Percentiles rank a stretch among this genome's conserved stretches.
These are phyloP conservation scores for Cromileptes altivelis DNA, from an alignment of 2,113 vertebrate genomes.

Conservation along the genomic window DNA sequence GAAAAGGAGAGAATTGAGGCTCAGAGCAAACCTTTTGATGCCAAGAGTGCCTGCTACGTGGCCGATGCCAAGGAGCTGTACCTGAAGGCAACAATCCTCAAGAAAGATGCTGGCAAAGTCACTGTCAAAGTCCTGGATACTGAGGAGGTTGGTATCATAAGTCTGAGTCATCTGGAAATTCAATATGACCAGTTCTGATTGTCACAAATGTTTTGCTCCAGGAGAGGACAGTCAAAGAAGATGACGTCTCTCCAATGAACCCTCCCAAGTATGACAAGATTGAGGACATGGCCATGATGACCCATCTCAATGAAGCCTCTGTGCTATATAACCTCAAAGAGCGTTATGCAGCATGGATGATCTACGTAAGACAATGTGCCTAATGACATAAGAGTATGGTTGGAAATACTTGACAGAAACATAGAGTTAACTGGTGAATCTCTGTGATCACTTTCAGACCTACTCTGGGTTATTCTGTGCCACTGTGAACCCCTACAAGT, in stretches of 20 bases:
- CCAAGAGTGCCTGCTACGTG: slow-evolving; percentile 72
- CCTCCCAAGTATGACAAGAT: slow-evolving; percentile 85
- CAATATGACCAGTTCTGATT: slow-evolving; percentile 21
- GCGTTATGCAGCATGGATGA: no score
- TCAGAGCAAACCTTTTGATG: slow-evolving; percentile 74
- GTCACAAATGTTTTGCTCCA: slow-evolving; percentile 26
- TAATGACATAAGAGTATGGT: no score
- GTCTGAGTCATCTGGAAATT: not conserved
- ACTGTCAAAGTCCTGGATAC: slow-evolving; percentile 60
- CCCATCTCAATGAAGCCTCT: no score
- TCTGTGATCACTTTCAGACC: no score
- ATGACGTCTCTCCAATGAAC: slow-evolving; percentile 74
- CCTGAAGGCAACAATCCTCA: slow-evolving; percentile 64
- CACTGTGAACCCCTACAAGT: no score
- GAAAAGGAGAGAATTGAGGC: slow-evolving; percentile 78
- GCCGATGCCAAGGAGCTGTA: slow-evolving; percentile 65
- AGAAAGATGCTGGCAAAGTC: slow-evolving; percentile 71
- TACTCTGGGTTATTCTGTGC: no score
- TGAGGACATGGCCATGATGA: slow-evolving; percentile 60
- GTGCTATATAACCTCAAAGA: no score
- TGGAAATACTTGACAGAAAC: no score
- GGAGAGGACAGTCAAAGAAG: slow-evolving; percentile 77
- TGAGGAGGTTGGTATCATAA: slow-evolving; percentile 57
- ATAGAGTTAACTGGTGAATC: no score
- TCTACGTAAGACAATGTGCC: no score